phyloP scores from a whole-genome alignment of 1,140 invertebrate genomes.

The Riptortus pedestris region DNA sequence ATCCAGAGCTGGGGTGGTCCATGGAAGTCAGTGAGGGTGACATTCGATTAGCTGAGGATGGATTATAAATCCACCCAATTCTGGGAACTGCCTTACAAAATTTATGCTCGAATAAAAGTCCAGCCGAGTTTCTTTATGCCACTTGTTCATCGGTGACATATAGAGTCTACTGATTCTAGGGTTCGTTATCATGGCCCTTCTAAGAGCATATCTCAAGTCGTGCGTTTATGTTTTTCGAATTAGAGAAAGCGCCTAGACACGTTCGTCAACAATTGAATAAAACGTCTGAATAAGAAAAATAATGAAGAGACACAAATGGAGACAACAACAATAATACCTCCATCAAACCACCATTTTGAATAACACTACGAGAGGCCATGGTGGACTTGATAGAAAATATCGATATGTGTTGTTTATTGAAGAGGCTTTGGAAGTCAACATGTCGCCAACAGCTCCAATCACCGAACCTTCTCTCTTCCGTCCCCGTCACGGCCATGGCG shows the following conservation, averaged over 20 bases:
- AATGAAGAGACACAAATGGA: background rate
- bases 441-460: background rate
- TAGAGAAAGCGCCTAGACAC: too few relatives aligned
- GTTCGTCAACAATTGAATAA: too few relatives aligned
- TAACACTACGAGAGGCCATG: background rate
- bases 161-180: background rate
- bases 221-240: too few relatives aligned
- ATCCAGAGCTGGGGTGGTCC: conserved; percentile 34
- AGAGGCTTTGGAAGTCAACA: background rate
- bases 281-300: background rate
- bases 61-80: conserved; percentile 31
- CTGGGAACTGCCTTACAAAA: background rate
- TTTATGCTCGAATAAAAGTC: background rate
- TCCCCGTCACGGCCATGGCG: conserved; percentile 25
- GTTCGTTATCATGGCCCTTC: conserved; percentile 17
- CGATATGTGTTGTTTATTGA: background rate
- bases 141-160: conserved; percentile 19
- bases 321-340: conserved; percentile 23
- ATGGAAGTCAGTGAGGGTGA: conserved; percentile 37
- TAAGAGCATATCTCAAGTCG: background rate
- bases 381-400: background rate
- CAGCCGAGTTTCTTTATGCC: background rate
- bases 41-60: conserved; percentile 35
- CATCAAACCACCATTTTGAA: conserved; percentile 24
- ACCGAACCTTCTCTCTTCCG: conserved; percentile 15